These are phyloP conservation scores for Cantharis flavilabris DNA, from an alignment of 2,888 invertebrate species.

Conservation along the genomic window DNA sequence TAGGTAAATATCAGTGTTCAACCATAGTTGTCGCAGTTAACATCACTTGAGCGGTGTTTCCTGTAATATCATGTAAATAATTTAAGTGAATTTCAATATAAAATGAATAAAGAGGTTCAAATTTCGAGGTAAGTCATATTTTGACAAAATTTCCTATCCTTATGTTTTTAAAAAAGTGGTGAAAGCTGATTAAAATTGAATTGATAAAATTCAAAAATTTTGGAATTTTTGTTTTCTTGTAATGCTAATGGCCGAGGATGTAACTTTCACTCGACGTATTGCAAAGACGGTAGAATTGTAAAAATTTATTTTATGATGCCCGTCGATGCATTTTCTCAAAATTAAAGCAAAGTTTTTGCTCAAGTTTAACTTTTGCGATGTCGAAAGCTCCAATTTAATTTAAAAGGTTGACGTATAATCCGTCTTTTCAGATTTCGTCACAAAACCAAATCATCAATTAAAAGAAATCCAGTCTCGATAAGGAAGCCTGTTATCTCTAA, in stretches of 20 bases:
- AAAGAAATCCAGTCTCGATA: neutral
- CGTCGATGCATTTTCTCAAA: neutral
- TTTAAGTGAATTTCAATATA: neutral
- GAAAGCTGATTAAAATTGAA: no score
- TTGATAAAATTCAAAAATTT: neutral
- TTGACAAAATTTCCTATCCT: neutral
- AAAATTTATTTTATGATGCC: neutral
- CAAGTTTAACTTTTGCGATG: neutral
- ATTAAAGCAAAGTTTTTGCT: neutral
- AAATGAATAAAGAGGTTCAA: neutral
- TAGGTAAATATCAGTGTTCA: slow-evolving; percentile 12
- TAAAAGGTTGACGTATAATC: neutral
- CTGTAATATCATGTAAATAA: neutral
- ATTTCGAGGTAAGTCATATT: neutral
- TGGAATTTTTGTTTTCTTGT: neutral
- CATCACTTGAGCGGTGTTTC: neutral
- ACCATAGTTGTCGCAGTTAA: slow-evolving; percentile 9
- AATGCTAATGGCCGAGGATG: neutral
- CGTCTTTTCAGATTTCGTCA: neutral
- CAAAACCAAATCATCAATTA: neutral
- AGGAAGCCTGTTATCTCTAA: neutral
- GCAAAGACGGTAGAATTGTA: neutral
- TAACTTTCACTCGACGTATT: neutral
- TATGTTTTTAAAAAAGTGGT: no score
- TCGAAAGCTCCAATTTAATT: neutral